A percentile compares a stretch with the other conserved stretches of the same genome.
These are phyloP conservation scores for Hemicordylus capensis DNA, from an alignment of 2,113 vertebrate genomes.

Conservation along the genomic window DNA sequence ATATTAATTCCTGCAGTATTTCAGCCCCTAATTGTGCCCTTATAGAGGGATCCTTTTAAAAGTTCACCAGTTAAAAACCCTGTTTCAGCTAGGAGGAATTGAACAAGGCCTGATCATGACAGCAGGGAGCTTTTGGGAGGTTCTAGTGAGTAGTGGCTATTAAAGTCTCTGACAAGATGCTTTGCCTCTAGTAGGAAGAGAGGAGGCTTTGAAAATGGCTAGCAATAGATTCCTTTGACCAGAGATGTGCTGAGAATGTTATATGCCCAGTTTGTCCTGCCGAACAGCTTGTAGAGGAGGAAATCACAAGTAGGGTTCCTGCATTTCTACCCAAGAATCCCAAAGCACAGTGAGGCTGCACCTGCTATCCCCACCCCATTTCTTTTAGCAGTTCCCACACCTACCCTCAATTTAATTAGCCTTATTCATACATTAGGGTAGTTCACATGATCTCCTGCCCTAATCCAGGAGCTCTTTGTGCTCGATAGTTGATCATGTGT, in stretches of 20 bases:
- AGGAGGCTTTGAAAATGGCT: not conserved
- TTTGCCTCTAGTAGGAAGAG: not conserved
- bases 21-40: constrained; percentile 59
- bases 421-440: too few relatives aligned
- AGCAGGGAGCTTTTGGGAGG: not conserved
- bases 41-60: constrained; percentile 39
- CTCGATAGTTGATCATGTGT: too few relatives aligned
- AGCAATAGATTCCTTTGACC: not conserved
- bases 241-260: not conserved
- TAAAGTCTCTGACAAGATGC: not conserved
- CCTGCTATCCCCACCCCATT: too few relatives aligned
- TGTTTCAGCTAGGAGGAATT: not conserved
- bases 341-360: not conserved
- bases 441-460: too few relatives aligned
- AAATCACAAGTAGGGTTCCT: not conserved
- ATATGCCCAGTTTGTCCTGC: not conserved
- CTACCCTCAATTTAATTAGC: too few relatives aligned
- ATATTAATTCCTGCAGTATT: constrained; percentile 61
- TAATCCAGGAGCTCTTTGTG: too few relatives aligned
- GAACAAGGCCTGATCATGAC: not conserved
- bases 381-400: too few relatives aligned
- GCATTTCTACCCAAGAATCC: too few relatives aligned
- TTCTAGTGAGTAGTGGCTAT: rapidly evolving
- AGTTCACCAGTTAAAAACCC: constrained; percentile 28
- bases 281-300: not conserved